Percentiles rank a stretch among this genome's conserved stretches.
These are phyloP conservation scores for Diplogasteroides magnus DNA, from an alignment of 1,140 invertebrate species.

Conservation along the genomic window DNA sequence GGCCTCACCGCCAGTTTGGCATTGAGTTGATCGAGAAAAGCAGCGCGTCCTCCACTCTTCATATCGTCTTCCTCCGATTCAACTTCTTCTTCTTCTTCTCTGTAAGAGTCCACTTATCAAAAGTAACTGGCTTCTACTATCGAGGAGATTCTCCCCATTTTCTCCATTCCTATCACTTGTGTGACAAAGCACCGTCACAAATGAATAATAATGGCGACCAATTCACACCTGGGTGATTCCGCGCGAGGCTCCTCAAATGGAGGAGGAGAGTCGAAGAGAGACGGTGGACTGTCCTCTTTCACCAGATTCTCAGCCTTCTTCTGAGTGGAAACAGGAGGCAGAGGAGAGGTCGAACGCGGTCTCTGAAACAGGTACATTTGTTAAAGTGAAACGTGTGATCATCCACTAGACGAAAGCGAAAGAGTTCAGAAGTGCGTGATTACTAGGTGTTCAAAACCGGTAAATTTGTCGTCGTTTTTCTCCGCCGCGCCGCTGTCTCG, in stretches of 20 bases:
- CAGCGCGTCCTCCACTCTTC: not conserved
- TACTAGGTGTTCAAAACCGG: not conserved
- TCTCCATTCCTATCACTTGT: not conserved
- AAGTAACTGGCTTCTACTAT: not conserved
- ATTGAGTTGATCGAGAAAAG: not conserved
- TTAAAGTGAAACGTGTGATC: not conserved
- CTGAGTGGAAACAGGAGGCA: not conserved
- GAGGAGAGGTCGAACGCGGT: not conserved
- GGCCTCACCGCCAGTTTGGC: not conserved
- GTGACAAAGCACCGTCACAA: not conserved
- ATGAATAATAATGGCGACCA: not conserved
- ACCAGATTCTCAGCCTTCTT: not conserved
- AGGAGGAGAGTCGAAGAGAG: not conserved
- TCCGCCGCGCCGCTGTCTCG: no score
- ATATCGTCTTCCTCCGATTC: not conserved
- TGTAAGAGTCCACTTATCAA: no score
- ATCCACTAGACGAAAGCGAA: not conserved
- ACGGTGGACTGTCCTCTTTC: not conserved
- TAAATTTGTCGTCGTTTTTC: not conserved
- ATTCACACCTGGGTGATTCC: not conserved
- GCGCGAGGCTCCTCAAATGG: not conserved
- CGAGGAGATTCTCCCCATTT: not conserved
- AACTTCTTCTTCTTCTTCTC: no score
- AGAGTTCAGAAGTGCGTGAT: not conserved
- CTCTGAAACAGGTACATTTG: not conserved